Percentiles rank a stretch among this genome's conserved stretches.
These are phyloP conservation scores for Drosophila melanogaster DNA, from an alignment of 1,140 invertebrate genomes.

Conservation along the genomic window Release_6_plus_ISO1_MT NC_004354.4:9664501-9665000, in stretches of 20 bases:
- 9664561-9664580: neutral
- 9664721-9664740: slow-evolving; percentile 17
- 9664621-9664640: no score
- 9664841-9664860: slow-evolving; percentile 48
- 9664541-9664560: neutral
- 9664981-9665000: slow-evolving; percentile 25
- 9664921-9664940: neutral
- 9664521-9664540: neutral
- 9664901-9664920: neutral
- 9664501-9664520: slow-evolving; percentile 6
- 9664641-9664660: no score
- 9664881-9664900: slow-evolving; percentile 47
- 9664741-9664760: neutral
- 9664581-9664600: no score
- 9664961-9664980: slow-evolving; percentile 33
- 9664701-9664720: neutral
- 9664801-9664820: slow-evolving; percentile 27
- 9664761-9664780: slow-evolving; percentile 1
- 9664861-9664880: slow-evolving; percentile 21
- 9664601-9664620: no score
- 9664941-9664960: neutral
- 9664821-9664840: slow-evolving; percentile 43
- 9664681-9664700: no score
- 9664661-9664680: no score
- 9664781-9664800: neutral